A percentile compares a stretch with the other conserved stretches of the same genome.
phyloP scores from a whole-genome alignment of 2,888 invertebrate species.

The Argynnis bischoffii region DNA sequence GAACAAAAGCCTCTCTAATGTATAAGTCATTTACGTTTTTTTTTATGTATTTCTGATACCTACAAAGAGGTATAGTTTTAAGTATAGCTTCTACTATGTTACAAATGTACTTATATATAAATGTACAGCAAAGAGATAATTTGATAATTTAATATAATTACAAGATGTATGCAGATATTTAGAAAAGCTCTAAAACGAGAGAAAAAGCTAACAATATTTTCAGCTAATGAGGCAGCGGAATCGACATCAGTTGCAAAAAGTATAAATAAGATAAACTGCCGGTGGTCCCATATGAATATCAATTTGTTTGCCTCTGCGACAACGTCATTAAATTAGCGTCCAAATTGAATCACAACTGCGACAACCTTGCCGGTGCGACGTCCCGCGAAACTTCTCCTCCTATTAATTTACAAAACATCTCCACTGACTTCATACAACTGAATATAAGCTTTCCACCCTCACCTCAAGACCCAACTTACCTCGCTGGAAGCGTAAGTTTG shows the following conservation, averaged over 20 bases:
- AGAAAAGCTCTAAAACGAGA: constrained; percentile 12
- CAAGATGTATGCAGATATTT: not conserved
- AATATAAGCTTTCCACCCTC: constrained; percentile 56
- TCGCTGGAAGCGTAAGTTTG: constrained; percentile 64
- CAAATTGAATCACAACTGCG: constrained; percentile 82
- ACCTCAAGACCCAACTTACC: constrained; percentile 62
- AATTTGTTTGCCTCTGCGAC: constrained; percentile 78
- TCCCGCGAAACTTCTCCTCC: constrained; percentile 80
- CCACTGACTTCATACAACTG: constrained; percentile 50
- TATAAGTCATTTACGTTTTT: too few species aligned
- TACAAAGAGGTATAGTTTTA: too few species aligned
- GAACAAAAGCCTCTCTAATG: too few species aligned
- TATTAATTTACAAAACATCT: constrained; percentile 82
- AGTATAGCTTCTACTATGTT: too few species aligned
- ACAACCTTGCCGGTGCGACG: constrained; percentile 78
- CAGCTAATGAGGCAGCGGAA: constrained; percentile 49
- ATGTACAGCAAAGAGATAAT: too few species aligned
- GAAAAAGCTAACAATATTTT: constrained; percentile 39
- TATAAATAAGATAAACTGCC: constrained; percentile 67
- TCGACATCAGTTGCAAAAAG: constrained; percentile 49
- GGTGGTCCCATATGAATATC: constrained; percentile 81
- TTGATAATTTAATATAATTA: too few species aligned
- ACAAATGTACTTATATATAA: too few species aligned
- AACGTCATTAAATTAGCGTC: constrained; percentile 82
- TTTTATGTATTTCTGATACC: too few species aligned